Evolutionary conservation across 2,888 invertebrate genomes (phyloP).

Genomic region (Cataglyphis albicans): DNA sequence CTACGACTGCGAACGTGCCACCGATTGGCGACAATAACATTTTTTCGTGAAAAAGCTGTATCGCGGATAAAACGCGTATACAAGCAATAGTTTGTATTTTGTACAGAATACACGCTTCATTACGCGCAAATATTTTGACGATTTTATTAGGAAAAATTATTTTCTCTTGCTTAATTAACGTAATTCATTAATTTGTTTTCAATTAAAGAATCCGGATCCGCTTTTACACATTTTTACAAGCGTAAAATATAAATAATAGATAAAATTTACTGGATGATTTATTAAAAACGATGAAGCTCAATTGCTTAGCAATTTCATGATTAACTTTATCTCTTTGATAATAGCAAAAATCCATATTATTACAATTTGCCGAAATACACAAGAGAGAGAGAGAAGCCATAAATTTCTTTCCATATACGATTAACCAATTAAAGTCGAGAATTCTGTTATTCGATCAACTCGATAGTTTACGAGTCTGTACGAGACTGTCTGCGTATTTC

Average conservation of each 20-base stretch:
- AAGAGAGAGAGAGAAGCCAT: not conserved
- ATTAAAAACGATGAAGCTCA: not conserved
- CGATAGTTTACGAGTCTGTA: not conserved
- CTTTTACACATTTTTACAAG: not conserved
- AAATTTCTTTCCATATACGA: not conserved
- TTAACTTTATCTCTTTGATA: not conserved
- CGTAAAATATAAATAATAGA: not conserved
- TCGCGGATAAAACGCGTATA: conserved; percentile 19
- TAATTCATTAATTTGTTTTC: not conserved
- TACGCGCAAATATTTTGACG: conserved; percentile 1
- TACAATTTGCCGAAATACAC: not conserved
- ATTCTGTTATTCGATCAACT: not conserved
- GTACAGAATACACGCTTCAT: conserved; percentile 6
- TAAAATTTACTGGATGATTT: not conserved
- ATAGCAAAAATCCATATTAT: not conserved
- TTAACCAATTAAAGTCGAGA: not conserved
- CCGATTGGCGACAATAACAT: conserved; percentile 40
- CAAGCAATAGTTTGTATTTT: conserved; percentile 14
- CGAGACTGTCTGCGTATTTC: conserved; percentile 8
- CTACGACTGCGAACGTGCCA: conserved; percentile 22
- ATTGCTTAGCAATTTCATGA: conserved; percentile 62
- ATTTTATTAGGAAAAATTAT: not conserved
- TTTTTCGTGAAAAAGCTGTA: conserved; percentile 31
- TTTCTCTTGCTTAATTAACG: not conserved
- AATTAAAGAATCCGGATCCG: not conserved